Evolutionary conservation across 2,113 vertebrate genomes (phyloP).

Genomic region (Microtus richardsoni): DNA sequence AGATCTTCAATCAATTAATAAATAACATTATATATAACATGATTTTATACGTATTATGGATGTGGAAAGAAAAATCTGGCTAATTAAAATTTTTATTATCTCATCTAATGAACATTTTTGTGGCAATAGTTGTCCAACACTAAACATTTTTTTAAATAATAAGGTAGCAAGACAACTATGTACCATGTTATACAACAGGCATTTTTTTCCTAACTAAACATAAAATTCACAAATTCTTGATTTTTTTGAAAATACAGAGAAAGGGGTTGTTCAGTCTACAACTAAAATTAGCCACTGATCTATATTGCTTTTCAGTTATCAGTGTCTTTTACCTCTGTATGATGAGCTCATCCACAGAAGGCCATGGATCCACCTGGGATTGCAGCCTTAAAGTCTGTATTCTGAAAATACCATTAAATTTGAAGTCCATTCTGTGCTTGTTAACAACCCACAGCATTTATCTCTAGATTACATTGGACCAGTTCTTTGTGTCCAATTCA

Average conservation of each 20-base stretch:
- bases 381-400: background rate
- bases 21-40: background rate
- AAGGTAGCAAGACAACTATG: background rate
- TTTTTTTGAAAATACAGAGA: background rate
- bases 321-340: background rate
- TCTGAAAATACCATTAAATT: background rate
- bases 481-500: background rate
- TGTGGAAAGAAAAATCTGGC: background rate
- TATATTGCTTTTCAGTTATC: background rate
- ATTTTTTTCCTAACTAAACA: background rate
- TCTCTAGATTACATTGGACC: background rate
- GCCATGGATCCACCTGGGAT: background rate
- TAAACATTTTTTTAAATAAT: background rate
- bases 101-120: background rate
- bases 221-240: background rate
- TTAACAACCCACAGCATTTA: background rate
- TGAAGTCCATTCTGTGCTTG: background rate
- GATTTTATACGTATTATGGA: background rate
- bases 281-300: background rate
- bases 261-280: background rate
- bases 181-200: background rate
- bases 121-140: background rate
- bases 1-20: background rate
- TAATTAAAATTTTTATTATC: background rate
- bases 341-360: background rate